Base-by-base conservation (phyloP, 1,140 invertebrate genomes). In the Nebria ingens region DNA sequence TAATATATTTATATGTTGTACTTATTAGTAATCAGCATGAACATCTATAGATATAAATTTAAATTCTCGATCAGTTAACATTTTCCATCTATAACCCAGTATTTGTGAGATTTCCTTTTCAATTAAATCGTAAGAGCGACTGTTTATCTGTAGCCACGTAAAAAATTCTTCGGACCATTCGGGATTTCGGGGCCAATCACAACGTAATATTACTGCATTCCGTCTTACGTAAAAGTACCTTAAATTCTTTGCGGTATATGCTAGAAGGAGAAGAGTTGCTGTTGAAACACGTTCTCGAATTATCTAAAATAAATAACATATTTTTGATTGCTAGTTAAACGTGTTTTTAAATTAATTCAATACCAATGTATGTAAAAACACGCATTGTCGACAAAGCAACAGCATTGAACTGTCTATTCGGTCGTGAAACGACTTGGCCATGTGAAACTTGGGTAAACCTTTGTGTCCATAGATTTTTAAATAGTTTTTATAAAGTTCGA, bases 221-320 rank as follows among this genome's bases (percentile, higher is more conserved):
- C 81, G 73, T 42, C 90, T 70, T 1, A 93, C 80, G 54, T 84
- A 76, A 0, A 92, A 72, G 25, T 74, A 74, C 23, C 74, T 71
- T 19, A 93, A 71, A 58, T 80, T 80, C 54, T 79, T 79, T 2
- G 80, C 80, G 1, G 78, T 79, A 29, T 76, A 73, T 0, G 82
- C 85, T 21, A 91, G 74, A n/a, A 91, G 71, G 21, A 93, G 67
- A 12, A 90, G 74, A 1, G 88, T 91, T 0, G 83, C 77, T 0
- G 89, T 90, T 1, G 89, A 91, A 52, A 93, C 79, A 64, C 85
- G 75, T 64, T 92, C 88, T 2, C 85, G 76, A 15, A 92, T 79
- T 59, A 88, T 73, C 85, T 87, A 61, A 21, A 67, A 65, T 50
- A 21, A 40, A 34, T 51, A 55, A 1, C 9, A 55, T 55, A 19